Conservation (phyloP, 2,888 invertebrate genomes). For the Automeris io region DNA sequence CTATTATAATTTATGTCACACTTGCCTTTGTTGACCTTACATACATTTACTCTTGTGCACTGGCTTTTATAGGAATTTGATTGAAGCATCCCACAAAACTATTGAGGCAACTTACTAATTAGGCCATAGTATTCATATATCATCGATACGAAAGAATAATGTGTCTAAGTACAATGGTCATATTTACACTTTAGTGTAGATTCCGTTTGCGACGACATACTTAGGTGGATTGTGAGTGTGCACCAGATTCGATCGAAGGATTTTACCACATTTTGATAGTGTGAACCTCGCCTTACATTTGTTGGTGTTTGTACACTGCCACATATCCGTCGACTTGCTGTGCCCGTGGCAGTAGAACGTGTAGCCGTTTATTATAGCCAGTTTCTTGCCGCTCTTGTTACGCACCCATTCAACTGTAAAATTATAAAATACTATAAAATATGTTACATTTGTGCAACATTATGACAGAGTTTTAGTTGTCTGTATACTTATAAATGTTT, state of each 20-base stretch:
- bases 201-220: constrained; percentile 8
- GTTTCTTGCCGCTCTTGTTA: constrained; percentile 16
- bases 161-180: background rate
- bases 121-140: no score
- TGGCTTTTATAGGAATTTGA: no score
- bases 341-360: constrained; percentile 14
- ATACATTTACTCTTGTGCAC: no score
- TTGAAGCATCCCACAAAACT: no score
- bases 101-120: no score
- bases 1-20: no score
- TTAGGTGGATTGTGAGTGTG: constrained; percentile 7
- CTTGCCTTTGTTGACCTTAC: no score
- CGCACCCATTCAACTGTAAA: constrained; percentile 9
- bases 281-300: constrained; percentile 23
- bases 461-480: no score
- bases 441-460: no score
- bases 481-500: no score
- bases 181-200: constrained; percentile 12
- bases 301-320: constrained; percentile 24
- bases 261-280: constrained; percentile 6
- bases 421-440: no score
- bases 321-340: constrained; percentile 8
- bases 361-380: constrained; percentile 17
- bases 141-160: no score
- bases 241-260: constrained; percentile 1